Conservation (phyloP, 2,113 vertebrate genomes). For the Nycticryphes semicollaris region DNA sequence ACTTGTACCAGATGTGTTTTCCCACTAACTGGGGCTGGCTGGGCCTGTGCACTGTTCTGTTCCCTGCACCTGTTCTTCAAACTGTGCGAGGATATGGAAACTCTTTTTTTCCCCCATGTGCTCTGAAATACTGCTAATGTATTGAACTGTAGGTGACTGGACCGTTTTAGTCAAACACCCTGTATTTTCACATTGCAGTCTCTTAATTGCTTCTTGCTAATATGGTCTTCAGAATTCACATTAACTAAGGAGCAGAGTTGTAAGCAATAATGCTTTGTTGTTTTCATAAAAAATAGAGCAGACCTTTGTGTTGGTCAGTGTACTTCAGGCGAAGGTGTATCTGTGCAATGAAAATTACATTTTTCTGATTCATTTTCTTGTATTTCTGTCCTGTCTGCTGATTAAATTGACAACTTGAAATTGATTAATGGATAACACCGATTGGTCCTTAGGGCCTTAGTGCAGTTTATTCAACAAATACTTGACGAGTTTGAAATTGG, state of each 20-base stretch:
- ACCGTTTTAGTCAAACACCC: background rate
- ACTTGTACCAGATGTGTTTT: background rate
- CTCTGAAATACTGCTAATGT: background rate
- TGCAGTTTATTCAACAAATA: background rate
- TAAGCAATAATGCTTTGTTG: background rate
- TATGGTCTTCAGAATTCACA: background rate
- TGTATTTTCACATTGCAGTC: background rate
- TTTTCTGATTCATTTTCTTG: background rate
- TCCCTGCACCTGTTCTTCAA: conserved; percentile 15
- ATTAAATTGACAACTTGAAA: background rate
- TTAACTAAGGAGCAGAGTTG: background rate
- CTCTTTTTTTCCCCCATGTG: background rate
- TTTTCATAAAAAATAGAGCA: background rate
- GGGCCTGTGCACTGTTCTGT: background rate
- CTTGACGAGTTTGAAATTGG: background rate
- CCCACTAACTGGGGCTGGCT: background rate
- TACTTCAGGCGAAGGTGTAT: background rate
- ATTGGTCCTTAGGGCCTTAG: background rate
- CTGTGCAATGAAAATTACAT: background rate
- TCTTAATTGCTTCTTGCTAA: background rate
- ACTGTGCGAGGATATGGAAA: background rate
- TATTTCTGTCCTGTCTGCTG: background rate
- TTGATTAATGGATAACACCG: background rate
- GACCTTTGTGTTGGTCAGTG: background rate
- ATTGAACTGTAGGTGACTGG: background rate